These are phyloP conservation scores for Hydrozoanthus gracilis DNA, from an alignment of 92 coral and sea anemone genomes.

Conservation along the genomic window DNA sequence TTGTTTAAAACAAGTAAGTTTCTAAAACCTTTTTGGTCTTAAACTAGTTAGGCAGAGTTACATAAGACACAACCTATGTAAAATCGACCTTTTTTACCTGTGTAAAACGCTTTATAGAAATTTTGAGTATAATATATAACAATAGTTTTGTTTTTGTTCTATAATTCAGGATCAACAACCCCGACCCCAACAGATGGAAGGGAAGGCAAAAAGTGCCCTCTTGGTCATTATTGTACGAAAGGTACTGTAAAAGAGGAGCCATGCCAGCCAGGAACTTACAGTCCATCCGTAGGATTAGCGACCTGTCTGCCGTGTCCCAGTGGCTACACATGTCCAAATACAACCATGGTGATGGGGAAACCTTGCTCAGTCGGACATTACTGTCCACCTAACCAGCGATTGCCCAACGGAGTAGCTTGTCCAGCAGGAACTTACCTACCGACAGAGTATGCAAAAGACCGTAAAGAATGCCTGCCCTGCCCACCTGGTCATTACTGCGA, in stretches of 20 bases:
- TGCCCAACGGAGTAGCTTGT: conserved; percentile 74
- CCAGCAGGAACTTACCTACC: conserved; percentile 90
- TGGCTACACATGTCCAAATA: conserved; percentile 90
- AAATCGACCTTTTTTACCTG: too few species aligned
- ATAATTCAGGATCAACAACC: conserved; percentile 77
- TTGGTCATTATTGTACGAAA: conserved; percentile 84
- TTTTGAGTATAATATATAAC: neutral
- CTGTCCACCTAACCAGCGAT: conserved; percentile 69
- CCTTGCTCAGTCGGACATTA: conserved; percentile 92
- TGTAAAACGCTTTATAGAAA: too few species aligned
- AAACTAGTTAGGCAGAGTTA: too few species aligned
- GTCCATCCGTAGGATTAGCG: conserved; percentile 64
- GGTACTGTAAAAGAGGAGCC: conserved; percentile 80
- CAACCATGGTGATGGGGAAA: conserved; percentile 63
- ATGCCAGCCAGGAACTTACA: conserved; percentile 76
- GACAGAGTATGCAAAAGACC: conserved; percentile 50
- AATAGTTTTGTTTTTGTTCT: neutral
- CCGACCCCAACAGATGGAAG: conserved; percentile 85
- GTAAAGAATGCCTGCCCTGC: conserved; percentile 85
- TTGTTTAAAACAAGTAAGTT: too few species aligned
- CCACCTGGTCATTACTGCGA: conserved; percentile 83
- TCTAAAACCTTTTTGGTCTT: too few species aligned
- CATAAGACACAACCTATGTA: too few species aligned
- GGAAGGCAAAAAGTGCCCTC: conserved; percentile 86
- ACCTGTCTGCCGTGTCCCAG: conserved; percentile 76